Conservation (phyloP, 2,113 vertebrate species). For the Macroglossus sobrinus region DNA sequence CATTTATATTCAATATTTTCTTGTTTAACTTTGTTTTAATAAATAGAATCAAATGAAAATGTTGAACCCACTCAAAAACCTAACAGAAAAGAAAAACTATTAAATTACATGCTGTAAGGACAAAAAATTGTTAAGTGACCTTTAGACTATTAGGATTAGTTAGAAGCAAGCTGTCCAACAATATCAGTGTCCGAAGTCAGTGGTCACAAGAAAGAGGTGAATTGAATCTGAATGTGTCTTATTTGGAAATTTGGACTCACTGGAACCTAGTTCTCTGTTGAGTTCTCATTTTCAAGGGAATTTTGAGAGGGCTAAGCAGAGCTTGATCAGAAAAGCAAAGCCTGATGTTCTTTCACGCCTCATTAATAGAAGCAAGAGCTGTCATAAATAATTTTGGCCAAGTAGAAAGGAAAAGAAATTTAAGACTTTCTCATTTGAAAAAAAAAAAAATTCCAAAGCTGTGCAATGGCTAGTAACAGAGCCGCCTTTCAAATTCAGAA, state of each 20-base stretch:
- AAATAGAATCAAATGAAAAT: neutral
- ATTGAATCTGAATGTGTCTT: neutral
- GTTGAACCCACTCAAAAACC: neutral
- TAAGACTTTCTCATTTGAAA: neutral
- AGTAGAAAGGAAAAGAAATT: slow-evolving; percentile 23
- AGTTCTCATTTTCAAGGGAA: neutral
- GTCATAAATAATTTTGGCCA: neutral
- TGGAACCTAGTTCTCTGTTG: neutral
- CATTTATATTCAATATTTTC: neutral
- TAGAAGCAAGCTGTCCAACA: neutral
- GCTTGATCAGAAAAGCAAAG: neutral
- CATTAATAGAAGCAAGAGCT: neutral
- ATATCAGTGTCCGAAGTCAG: neutral
- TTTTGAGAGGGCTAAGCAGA: neutral
- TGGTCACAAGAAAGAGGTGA: neutral
- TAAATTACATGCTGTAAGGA: neutral
- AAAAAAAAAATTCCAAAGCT: neutral
- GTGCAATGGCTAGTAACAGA: neutral
- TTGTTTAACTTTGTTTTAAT: neutral
- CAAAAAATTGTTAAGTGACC: neutral
- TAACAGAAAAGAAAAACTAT: neutral
- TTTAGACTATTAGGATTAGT: neutral
- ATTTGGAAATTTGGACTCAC: neutral
- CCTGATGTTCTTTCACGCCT: neutral
- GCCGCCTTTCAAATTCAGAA: neutral